These are phyloP conservation scores for Edolisoma coerulescens DNA, from an alignment of 2,113 vertebrate species.

Conservation along the genomic window DNA sequence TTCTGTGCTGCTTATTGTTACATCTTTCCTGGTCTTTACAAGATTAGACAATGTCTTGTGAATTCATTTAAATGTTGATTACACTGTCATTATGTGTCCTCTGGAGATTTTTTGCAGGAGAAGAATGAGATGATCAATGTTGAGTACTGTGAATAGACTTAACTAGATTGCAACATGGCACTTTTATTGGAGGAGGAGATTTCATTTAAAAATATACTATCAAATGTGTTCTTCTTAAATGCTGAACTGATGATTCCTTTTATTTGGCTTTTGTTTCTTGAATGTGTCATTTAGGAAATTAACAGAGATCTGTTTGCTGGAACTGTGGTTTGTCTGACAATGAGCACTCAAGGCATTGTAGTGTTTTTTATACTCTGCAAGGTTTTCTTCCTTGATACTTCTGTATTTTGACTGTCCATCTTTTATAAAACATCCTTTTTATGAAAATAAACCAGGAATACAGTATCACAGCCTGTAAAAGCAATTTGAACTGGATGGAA, in stretches of 20 bases:
- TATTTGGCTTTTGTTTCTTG: slow-evolving; percentile 64
- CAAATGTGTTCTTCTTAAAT: slow-evolving; percentile 48
- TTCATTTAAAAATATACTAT: slow-evolving; percentile 53
- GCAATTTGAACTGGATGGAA: not conserved
- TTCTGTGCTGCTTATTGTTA: not conserved
- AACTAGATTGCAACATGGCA: slow-evolving; percentile 50
- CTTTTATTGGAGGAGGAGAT: slow-evolving; percentile 56
- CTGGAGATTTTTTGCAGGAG: not conserved
- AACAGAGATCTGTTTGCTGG: not conserved
- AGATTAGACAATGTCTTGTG: slow-evolving; percentile 29
- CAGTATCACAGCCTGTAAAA: not conserved
- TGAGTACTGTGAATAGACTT: slow-evolving; percentile 59
- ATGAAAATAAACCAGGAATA: not conserved
- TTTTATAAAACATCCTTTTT: not conserved
- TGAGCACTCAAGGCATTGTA: not conserved
- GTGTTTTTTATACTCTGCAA: not conserved
- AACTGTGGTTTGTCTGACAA: not conserved
- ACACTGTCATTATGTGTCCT: slow-evolving; percentile 25
- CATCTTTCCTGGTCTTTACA: slow-evolving; percentile 6
- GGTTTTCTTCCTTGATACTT: not conserved
- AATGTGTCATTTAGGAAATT: slow-evolving; percentile 62
- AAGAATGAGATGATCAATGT: slow-evolving; percentile 68
- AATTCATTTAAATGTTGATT: slow-evolving; percentile 55
- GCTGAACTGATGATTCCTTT: slow-evolving; percentile 65
- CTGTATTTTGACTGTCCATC: not conserved